A percentile compares a stretch with the other conserved stretches of the same genome.
These are phyloP conservation scores for Protobothrops flavoviridis DNA, from an alignment of 2,113 vertebrate species.

Conservation along the genomic window DNA sequence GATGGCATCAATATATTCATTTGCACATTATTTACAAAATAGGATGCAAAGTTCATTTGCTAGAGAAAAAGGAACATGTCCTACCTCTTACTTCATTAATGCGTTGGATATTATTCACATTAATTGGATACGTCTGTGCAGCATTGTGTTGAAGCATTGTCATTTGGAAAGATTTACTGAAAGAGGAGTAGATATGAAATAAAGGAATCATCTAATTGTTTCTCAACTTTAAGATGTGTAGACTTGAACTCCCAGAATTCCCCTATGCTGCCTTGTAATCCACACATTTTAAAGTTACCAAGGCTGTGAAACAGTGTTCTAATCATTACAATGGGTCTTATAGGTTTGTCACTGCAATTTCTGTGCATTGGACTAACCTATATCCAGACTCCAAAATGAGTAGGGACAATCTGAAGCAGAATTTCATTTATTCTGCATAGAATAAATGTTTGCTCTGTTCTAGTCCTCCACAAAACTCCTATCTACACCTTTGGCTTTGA, in stretches of 20 bases:
- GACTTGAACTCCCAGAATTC: background rate
- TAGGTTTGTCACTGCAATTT: background rate
- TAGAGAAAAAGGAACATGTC: background rate
- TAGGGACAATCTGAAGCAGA: background rate
- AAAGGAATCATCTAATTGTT: background rate
- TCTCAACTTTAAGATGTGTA: background rate
- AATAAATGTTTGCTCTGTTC: background rate
- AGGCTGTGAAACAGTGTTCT: background rate
- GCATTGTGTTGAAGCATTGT: background rate
- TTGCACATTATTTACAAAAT: background rate
- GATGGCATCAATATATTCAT: background rate
- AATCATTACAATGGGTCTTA: background rate
- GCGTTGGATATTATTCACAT: background rate
- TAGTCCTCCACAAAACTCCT: background rate
- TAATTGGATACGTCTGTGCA: background rate
- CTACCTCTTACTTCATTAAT: background rate
- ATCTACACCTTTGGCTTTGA: background rate
- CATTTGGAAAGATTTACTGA: background rate
- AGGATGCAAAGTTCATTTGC: background rate
- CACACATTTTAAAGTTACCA: too few relatives aligned
- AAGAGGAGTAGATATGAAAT: background rate
- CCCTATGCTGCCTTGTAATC: too few relatives aligned
- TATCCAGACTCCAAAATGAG: background rate
- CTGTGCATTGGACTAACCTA: background rate
- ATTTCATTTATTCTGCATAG: background rate